Evolutionary conservation across 2,797 vertebrate genomes (phyloP).

Genomic region (Rachycentron canadum): DNA sequence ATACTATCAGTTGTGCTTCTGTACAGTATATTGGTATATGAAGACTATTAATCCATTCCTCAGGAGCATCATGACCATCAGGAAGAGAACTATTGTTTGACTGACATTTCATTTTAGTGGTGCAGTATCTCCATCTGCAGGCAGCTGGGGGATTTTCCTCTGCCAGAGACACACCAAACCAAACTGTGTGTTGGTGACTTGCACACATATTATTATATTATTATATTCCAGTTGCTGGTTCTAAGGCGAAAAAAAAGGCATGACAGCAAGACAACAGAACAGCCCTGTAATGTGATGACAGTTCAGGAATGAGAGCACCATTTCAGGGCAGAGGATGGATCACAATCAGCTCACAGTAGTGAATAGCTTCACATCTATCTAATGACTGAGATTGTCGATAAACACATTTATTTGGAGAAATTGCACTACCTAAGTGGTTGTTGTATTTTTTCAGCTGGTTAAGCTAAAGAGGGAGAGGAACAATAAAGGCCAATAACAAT

Average conservation of each 20-base stretch:
- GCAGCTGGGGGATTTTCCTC: slow-evolving; percentile 14
- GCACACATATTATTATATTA: slow-evolving; percentile 20
- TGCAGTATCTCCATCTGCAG: slow-evolving; percentile 70
- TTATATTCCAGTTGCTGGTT: slow-evolving; percentile 25
- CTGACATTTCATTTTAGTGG: slow-evolving; percentile 7
- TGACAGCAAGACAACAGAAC: too few species aligned
- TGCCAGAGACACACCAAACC: slow-evolving; percentile 22
- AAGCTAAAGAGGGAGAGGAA: slow-evolving; percentile 50
- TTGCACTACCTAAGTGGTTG: slow-evolving; percentile 34
- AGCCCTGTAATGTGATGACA: background rate
- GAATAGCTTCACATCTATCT: slow-evolving; percentile 25
- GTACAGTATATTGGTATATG: background rate
- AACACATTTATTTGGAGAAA: slow-evolving; percentile 57
- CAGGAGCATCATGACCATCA: slow-evolving; percentile 6
- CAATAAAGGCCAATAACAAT: slow-evolving; percentile 72
- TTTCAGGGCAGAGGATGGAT: slow-evolving; percentile 22
- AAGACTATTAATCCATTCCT: background rate
- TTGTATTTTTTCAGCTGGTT: slow-evolving; percentile 77
- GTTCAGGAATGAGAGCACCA: slow-evolving; percentile 19
- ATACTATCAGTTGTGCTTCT: background rate
- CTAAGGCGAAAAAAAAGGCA: background rate
- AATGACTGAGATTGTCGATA: slow-evolving; percentile 54
- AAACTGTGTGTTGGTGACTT: slow-evolving; percentile 13
- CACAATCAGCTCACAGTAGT: slow-evolving; percentile 32
- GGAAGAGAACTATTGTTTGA: background rate